Evolutionary conservation across 2,888 invertebrate genomes (phyloP).

Genomic region (Drosophila phalerata): DNA sequence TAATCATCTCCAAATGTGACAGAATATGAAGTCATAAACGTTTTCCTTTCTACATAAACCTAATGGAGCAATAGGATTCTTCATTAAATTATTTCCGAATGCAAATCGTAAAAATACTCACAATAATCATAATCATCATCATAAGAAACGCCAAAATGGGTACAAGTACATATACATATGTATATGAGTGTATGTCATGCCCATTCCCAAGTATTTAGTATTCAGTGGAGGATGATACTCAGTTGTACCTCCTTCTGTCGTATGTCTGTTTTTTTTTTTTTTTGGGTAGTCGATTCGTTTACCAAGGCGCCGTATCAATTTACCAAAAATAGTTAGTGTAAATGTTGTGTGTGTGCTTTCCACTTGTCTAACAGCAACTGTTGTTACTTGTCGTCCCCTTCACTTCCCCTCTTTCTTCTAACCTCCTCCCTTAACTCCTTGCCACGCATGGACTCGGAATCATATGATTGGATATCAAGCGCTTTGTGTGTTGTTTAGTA

Average conservation of each 20-base stretch:
- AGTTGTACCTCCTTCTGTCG: slow-evolving; percentile 7
- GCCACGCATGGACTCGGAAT: slow-evolving; percentile 40
- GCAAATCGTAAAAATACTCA: slow-evolving; percentile 61
- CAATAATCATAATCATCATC: slow-evolving; percentile 65
- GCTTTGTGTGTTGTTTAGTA: slow-evolving; percentile 75
- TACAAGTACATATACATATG: background rate
- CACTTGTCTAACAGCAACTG: slow-evolving; percentile 57
- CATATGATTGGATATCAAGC: slow-evolving; percentile 61
- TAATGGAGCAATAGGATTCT: slow-evolving; percentile 24
- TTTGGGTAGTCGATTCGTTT: slow-evolving; percentile 58
- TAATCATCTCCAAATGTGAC: slow-evolving; percentile 1
- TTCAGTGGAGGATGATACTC: slow-evolving; percentile 26
- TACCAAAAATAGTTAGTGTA: slow-evolving; percentile 61
- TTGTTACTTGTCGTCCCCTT: slow-evolving; percentile 39
- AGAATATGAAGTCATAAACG: slow-evolving; percentile 37
- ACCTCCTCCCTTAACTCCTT: slow-evolving; percentile 35
- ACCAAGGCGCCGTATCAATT: slow-evolving; percentile 76
- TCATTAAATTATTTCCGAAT: slow-evolving; percentile 53
- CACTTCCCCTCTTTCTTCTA: background rate
- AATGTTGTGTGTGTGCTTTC: slow-evolving; percentile 40
- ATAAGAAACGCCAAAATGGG: slow-evolving; percentile 28
- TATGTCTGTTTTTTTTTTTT: slow-evolving; percentile 8
- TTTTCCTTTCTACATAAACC: slow-evolving; percentile 28
- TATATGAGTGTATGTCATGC: slow-evolving; percentile 2
- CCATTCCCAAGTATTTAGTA: slow-evolving; percentile 26